A percentile compares a stretch with the other conserved stretches of the same genome.
Conservation (phyloP, 2,797 vertebrate genomes). For the Sebastes alutus region DNA sequence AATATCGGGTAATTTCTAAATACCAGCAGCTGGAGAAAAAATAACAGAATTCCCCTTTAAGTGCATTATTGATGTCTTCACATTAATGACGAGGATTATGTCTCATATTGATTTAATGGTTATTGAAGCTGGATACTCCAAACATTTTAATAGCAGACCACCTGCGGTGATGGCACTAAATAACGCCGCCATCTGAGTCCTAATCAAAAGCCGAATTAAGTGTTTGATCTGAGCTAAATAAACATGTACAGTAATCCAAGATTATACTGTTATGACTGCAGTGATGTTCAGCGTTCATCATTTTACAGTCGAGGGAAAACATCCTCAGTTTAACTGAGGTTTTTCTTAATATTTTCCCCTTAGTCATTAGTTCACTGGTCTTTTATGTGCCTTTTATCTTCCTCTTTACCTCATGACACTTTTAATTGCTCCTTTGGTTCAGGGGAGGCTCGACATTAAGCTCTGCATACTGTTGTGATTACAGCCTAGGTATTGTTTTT, state of each 20-base stretch:
- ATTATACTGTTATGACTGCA: slow-evolving; percentile 29
- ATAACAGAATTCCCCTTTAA: not conserved
- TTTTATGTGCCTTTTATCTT: not conserved
- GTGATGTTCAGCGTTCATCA: not conserved
- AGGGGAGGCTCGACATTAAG: not conserved
- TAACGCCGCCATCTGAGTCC: slow-evolving; percentile 30
- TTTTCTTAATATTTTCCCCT: not conserved
- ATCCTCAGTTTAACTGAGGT: not conserved
- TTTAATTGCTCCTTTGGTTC: not conserved
- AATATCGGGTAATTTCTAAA: not conserved
- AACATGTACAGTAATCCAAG: slow-evolving; percentile 47
- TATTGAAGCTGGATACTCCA: slow-evolving; percentile 13
- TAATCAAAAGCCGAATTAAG: slow-evolving; percentile 36
- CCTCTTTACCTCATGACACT: not conserved
- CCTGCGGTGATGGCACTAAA: slow-evolving; percentile 45
- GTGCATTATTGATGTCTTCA: slow-evolving; percentile 16
- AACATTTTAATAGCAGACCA: slow-evolving; percentile 33
- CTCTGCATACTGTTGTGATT: not conserved
- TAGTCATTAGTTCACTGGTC: not conserved
- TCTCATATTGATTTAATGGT: slow-evolving; percentile 25
- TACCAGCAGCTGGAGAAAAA: not conserved
- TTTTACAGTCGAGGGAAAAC: not conserved
- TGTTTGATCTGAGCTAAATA: slow-evolving; percentile 35
- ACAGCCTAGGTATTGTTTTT: not conserved
- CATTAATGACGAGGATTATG: slow-evolving; percentile 41